phyloP scores from a whole-genome alignment of 2,797 vertebrate genomes.

The Pachyuromys duprasi region DNA sequence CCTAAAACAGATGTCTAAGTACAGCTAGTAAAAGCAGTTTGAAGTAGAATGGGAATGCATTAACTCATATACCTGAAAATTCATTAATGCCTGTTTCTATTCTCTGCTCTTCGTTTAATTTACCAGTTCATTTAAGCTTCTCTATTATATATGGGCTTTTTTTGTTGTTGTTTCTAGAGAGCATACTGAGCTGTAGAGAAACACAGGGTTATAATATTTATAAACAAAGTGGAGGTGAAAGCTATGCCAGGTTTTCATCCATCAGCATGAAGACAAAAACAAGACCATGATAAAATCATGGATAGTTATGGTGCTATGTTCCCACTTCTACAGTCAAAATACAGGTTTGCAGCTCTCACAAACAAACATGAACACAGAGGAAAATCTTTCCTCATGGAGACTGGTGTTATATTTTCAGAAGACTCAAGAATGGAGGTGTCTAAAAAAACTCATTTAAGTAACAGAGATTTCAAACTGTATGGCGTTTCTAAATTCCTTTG shows the following conservation, averaged over 20 bases:
- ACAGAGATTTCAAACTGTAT: background rate
- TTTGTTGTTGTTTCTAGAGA: background rate
- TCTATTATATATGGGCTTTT: background rate
- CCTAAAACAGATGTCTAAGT: background rate
- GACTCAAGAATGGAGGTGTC: background rate
- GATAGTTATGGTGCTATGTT: background rate
- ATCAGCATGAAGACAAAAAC: background rate
- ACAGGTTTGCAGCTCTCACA: background rate
- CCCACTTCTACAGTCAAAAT: background rate
- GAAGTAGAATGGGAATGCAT: background rate
- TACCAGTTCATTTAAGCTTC: background rate
- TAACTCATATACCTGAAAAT: background rate
- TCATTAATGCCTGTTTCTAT: background rate
- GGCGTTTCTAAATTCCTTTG: background rate
- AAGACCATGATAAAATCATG: accelerated
- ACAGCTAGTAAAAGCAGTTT: background rate
- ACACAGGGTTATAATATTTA: background rate
- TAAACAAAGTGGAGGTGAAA: background rate
- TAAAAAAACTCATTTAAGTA: background rate
- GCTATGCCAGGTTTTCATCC: background rate
- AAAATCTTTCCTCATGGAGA: background rate
- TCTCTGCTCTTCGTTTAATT: background rate
- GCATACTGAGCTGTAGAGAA: background rate
- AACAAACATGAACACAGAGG: background rate
- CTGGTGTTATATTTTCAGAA: background rate